A percentile compares a stretch with the other conserved stretches of the same genome.
Evolutionary conservation across 2,797 vertebrate genomes (phyloP).

Genomic region (Crenuchus spilurus): DNA sequence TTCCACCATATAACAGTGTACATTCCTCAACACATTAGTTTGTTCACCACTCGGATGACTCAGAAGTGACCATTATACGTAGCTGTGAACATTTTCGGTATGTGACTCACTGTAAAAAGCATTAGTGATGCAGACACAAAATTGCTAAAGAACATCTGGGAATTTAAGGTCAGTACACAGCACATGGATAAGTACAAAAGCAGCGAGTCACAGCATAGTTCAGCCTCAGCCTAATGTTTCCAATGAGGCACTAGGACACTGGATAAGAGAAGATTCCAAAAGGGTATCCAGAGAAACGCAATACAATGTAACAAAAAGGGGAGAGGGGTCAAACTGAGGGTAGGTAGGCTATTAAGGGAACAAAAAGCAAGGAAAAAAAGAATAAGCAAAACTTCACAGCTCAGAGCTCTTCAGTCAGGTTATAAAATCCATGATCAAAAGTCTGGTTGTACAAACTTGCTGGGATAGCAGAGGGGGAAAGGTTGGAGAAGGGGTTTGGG

Average conservation of each 20-base stretch:
- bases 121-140: conserved; percentile 35
- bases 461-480: conserved; percentile 17
- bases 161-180: conserved; percentile 40
- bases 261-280: conserved; percentile 45
- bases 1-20: conserved; percentile 21
- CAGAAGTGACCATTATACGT: conserved; percentile 22
- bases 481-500: conserved; percentile 14
- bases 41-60: conserved; percentile 11
- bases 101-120: conserved; percentile 21
- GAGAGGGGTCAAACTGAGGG: background rate
- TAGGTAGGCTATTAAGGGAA: background rate
- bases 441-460: conserved; percentile 42
- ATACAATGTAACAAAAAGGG: conserved; percentile 22
- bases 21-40: conserved; percentile 24
- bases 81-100: conserved; percentile 25
- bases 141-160: background rate
- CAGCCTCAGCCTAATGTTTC: conserved; percentile 41
- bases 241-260: conserved; percentile 48
- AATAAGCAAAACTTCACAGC: conserved; percentile 52
- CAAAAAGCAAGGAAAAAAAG: background rate
- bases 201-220: conserved; percentile 30
- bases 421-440: conserved; percentile 56
- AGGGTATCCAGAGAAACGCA: conserved; percentile 28
- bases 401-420: conserved; percentile 53
- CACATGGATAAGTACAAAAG: conserved; percentile 38